A percentile compares a stretch with the other conserved stretches of the same genome.
These are phyloP conservation scores for Neoitamus cyanurus DNA, from an alignment of 2,888 invertebrate species.

Conservation along the genomic window DNA sequence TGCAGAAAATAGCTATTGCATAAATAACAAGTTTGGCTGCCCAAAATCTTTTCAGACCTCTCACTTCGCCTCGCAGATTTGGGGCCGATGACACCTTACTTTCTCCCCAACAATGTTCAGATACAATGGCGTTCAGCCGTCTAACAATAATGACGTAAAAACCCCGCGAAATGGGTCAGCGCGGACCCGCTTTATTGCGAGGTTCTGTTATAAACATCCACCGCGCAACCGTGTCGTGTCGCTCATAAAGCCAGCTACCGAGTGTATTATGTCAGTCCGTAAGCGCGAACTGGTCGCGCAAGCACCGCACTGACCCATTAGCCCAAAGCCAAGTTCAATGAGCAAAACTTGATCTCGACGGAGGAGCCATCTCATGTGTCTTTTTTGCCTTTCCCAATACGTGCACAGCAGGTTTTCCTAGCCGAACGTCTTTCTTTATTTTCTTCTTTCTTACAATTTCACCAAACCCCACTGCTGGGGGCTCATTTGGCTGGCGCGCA, in stretches of 20 bases:
- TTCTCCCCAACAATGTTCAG: neutral
- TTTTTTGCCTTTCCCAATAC: neutral
- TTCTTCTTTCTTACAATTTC: neutral
- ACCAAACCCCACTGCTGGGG: neutral
- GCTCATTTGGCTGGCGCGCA: neutral
- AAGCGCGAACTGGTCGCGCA: neutral
- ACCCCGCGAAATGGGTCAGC: conserved; percentile 6
- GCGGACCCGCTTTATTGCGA: neutral
- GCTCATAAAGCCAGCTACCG: neutral
- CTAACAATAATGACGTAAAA: conserved; percentile 7
- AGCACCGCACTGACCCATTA: conserved; percentile 18
- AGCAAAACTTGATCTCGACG: conserved; percentile 27
- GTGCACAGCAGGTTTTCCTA: neutral
- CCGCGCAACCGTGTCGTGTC: neutral
- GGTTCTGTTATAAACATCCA: neutral
- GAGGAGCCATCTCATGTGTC: neutral
- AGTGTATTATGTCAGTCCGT: neutral
- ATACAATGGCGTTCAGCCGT: neutral
- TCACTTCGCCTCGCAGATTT: neutral
- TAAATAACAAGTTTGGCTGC: neutral
- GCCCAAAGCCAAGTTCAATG: conserved; percentile 47
- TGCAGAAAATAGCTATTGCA: neutral
- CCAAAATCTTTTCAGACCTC: neutral
- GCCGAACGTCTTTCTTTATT: neutral
- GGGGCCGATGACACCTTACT: conserved; percentile 19